Percentiles rank a stretch among this genome's conserved stretches.
Evolutionary conservation across 2,113 vertebrate genomes (phyloP).

Genomic region (Aegypius monachus): DNA sequence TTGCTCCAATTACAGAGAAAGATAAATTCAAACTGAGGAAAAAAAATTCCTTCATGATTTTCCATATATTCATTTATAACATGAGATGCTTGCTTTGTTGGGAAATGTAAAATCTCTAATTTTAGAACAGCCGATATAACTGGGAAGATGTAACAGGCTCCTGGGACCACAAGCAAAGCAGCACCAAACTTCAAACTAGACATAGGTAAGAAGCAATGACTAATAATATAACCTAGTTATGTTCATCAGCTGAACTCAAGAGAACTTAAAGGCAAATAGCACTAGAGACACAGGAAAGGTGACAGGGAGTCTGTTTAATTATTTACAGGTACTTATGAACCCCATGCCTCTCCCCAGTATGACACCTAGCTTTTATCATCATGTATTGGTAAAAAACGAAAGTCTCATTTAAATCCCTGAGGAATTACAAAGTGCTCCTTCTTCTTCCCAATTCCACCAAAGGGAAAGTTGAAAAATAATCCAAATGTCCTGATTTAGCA

Average conservation of each 20-base stretch:
- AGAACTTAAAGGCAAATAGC: neutral
- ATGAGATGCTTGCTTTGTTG: fast-evolving
- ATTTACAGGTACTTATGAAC: neutral
- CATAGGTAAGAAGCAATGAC: neutral
- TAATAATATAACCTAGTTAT: neutral
- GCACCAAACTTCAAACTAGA: neutral
- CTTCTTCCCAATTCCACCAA: neutral
- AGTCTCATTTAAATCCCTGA: neutral
- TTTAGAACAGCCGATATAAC: neutral
- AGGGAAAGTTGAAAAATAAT: neutral
- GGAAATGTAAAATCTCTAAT: neutral
- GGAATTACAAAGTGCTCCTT: neutral
- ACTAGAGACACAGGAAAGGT: neutral
- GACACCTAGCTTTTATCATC: neutral
- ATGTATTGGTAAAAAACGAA: neutral
- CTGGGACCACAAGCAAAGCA: neutral
- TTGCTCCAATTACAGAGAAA: neutral
- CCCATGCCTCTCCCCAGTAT: neutral
- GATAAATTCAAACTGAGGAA: neutral
- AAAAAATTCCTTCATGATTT: neutral
- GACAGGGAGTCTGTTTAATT: neutral
- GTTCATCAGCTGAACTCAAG: neutral
- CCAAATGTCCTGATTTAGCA: neutral
- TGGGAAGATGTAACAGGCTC: neutral
- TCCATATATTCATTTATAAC: neutral